Percentiles rank a stretch among this genome's conserved stretches.
Conservation (phyloP, 2,797 vertebrate genomes). For the Perodicticus potto region DNA sequence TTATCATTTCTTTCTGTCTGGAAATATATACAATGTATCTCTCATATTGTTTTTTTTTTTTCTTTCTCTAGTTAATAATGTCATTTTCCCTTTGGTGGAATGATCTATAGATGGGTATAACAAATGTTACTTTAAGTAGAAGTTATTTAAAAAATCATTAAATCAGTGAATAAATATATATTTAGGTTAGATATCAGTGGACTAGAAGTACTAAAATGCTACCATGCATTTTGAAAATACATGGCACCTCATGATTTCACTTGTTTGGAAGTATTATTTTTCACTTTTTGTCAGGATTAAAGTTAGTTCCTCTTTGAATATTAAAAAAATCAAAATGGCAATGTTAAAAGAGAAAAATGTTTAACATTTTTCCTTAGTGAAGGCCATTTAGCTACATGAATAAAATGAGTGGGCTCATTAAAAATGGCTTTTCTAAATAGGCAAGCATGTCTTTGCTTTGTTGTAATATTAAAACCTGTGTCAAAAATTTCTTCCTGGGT, state of each 20-base stretch:
- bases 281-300: neutral
- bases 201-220: neutral
- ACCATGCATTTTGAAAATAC: neutral
- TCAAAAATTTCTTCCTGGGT: constrained; percentile 9
- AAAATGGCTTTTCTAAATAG: neutral
- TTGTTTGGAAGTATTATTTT: constrained; percentile 10
- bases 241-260: neutral
- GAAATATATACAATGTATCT: constrained; percentile 50
- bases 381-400: neutral
- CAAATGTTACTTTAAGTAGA: neutral
- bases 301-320: neutral
- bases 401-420: constrained; percentile 31
- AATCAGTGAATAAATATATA: neutral
- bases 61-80: neutral
- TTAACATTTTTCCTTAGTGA: neutral
- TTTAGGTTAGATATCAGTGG: neutral
- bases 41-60: constrained; percentile 3
- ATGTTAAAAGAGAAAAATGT: constrained; percentile 1
- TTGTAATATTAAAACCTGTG: constrained; percentile 44
- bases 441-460: neutral
- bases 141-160: neutral
- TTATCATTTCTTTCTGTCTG: constrained; percentile 73
- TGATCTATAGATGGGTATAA: neutral
- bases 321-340: constrained; percentile 29
- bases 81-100: neutral